Evolutionary conservation across 2,888 invertebrate genomes (phyloP), one percentile per base, ranked within the genome.

Genomic region (Chrysina gloriosa): DNA sequence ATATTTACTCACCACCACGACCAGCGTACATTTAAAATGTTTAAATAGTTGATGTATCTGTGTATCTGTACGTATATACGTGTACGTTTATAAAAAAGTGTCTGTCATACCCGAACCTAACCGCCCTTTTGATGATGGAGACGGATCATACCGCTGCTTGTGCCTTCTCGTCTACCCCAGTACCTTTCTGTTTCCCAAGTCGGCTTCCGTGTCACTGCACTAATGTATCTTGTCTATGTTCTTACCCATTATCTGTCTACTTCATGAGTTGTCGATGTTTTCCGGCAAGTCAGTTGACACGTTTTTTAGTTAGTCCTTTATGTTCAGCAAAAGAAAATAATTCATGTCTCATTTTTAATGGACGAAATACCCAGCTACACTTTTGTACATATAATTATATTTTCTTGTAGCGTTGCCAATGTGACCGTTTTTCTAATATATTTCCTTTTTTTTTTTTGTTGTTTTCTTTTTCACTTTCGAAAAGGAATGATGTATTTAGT

Each of bases 191-290:
- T 72, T 70, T 68, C 63, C 65, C 68, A 65, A 75, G 76, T 76
- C 78, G 79, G 80, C 80, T 80, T 80, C 80, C 79, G 79, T 80
- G 78, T 80, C 80, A 80, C 79, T 78, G 80, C 80, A 80, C 80
- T 68, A 65, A 66, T 73, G 76, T 78, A 76, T 78, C 76, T 76
- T 50, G 77, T 77, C 73, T 79, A 75, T 77, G 75, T 77, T 68
- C 47, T 42, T 67, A 69, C 63, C 66, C 63, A 66, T 67, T 71
- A 61, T 71, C 69, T 72, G 69, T 73, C 71, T 69, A 48, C 71
- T 50, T 71, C 70, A 71, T 75, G 71, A 72, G 72, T 73, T 75
- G 69, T 74, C 71, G 72, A 74, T 73, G 73, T 73, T 64, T 11
- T 69, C 72, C 69, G 73, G 74, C 73, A 72, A 75, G 72, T 75